Evolutionary conservation across 2,113 vertebrate genomes (phyloP).

Genomic region (Mormyrus iriodes): DNA sequence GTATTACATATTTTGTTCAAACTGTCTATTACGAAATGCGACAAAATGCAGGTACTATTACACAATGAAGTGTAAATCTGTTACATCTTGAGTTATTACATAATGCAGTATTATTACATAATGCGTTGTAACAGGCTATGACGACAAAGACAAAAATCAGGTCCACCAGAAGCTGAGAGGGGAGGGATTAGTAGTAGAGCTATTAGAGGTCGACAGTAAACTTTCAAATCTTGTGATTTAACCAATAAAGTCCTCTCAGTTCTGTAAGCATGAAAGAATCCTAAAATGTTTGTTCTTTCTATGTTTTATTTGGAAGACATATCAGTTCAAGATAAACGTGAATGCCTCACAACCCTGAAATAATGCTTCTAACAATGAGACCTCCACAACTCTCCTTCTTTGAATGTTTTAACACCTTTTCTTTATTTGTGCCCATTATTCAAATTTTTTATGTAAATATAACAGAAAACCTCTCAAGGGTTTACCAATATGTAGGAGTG

Average conservation of each 20-base stretch:
- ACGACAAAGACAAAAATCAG: too few relatives aligned
- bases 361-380: not conserved
- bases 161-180: not conserved
- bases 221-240: not conserved
- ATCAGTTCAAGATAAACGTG: not conserved
- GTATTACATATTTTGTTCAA: not conserved
- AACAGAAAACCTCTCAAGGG: not conserved
- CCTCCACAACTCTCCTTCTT: not conserved
- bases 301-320: not conserved
- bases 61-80: not conserved
- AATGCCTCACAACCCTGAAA: not conserved
- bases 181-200: not conserved
- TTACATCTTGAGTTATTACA: not conserved
- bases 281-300: not conserved
- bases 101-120: not conserved
- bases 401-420: not conserved
- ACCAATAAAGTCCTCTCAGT: not conserved
- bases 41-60: not conserved
- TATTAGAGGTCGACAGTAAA: not conserved
- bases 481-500: not conserved
- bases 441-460: not conserved
- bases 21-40: not conserved
- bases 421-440: not conserved
- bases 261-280: not conserved
- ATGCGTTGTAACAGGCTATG: not conserved